Evolutionary conservation across 2,113 vertebrate genomes (phyloP).

Genomic region (Elgaria multicarinata): DNA sequence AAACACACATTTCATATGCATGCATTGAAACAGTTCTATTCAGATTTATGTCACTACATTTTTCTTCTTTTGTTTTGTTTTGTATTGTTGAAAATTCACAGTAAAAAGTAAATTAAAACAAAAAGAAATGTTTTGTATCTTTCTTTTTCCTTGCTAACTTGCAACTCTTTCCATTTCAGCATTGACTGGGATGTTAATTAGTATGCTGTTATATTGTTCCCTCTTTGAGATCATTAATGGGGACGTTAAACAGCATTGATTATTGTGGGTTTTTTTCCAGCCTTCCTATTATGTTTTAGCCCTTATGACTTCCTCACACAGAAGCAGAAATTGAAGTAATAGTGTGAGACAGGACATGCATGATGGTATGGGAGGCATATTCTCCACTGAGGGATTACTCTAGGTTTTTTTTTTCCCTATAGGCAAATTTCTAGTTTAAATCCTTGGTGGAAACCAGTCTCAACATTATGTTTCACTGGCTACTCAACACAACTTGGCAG

Average conservation of each 20-base stretch:
- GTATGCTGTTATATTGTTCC: not conserved
- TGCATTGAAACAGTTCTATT: too few species aligned
- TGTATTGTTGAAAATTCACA: too few species aligned
- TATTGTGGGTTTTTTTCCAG: not conserved
- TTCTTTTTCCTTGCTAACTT: not conserved
- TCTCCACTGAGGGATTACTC: not conserved
- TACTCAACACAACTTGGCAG: not conserved
- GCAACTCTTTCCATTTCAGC: not conserved
- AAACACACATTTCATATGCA: too few species aligned
- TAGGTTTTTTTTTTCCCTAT: not conserved
- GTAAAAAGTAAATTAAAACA: too few species aligned
- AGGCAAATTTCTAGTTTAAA: too few species aligned
- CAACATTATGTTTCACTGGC: not conserved
- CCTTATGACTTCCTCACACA: not conserved
- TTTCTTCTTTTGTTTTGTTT: too few species aligned
- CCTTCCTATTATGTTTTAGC: not conserved
- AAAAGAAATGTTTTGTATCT: too few species aligned
- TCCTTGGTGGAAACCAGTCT: not conserved
- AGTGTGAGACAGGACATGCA: not conserved
- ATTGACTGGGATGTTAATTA: not conserved
- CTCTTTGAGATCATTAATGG: not conserved
- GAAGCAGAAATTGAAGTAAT: not conserved
- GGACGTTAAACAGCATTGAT: slow-evolving; percentile 43
- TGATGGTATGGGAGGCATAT: not conserved
- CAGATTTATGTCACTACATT: too few species aligned